Base-by-base conservation (phyloP, 1,140 invertebrate genomes). In the Drosophila truncata region DNA sequence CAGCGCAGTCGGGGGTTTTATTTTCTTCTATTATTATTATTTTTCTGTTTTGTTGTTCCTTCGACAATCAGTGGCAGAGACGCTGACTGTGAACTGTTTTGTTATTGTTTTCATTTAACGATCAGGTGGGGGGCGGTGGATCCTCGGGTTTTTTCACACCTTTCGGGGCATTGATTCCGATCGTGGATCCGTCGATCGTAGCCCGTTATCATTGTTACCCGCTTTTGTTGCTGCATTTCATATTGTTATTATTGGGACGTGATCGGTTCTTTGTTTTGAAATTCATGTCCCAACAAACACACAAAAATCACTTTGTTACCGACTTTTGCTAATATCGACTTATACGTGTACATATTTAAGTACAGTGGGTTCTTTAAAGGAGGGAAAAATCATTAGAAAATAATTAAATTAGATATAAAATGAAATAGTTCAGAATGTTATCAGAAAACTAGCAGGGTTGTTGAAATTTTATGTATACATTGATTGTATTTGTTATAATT, bases 231-330 rank as follows among this genome's bases (percentile, higher is more conserved):
- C 69, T 71, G 66, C 69, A 72, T 72, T 72, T 59, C 66, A 72
- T 49, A 72, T 72, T 72, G 66, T 72, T 72, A 59, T 72, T 72
- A 59, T 71, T 72, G 66, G 66, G 46, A 72, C 66, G 69, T 72
- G 69, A 49, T 72, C 66, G 52, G 54, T 31, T 72, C 69, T 71
- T 72, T 72, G 66, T 72, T 71, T 72, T 72, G 69, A 49, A 71
- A 72, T 35, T 71, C 69, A 67, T 72, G 65, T 49, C 27, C 33
- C 52, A 71, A 31, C 47, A 50, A 70, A 49, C 66, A 70, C 41
- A 49, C 23, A 72, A 49, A 55, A 67, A 70, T 39, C 47, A 64
- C 35, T 41, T 64, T 64, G 62, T 70, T 67, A 27, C 58, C 25
- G 13, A 7, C 61, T 23, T 46, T 49, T 14, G 52, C 52, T 59